Conservation (phyloP, 2,888 invertebrate species). For the Tetanocera ferruginea region DNA sequence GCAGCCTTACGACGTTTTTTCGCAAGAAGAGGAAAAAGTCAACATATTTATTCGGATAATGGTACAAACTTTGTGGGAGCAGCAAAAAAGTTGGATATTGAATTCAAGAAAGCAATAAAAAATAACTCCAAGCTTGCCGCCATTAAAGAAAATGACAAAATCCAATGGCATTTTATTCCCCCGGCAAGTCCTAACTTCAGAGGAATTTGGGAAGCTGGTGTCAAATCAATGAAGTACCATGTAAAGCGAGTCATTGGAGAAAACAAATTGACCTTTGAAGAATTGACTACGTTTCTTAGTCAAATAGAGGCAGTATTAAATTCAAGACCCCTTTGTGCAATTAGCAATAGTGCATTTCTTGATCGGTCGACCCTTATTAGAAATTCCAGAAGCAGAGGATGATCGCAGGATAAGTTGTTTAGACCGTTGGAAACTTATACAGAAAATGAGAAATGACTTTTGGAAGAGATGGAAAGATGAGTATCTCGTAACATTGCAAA, state of each 20-base stretch:
- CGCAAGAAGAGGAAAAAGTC: constrained; percentile 4
- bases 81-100: background rate
- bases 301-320: constrained; percentile 35
- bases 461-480: too few relatives aligned
- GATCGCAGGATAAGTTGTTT: too few relatives aligned
- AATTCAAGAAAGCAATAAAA: background rate
- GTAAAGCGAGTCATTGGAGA: constrained; percentile 24
- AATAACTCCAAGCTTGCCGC: background rate
- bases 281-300: background rate
- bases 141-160: constrained; percentile 9
- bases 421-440: too few relatives aligned
- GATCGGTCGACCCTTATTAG: constrained; percentile 16
- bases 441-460: too few relatives aligned
- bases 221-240: constrained; percentile 23
- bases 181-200: constrained; percentile 37
- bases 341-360: background rate
- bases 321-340: constrained; percentile 25
- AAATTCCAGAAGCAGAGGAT: too few relatives aligned
- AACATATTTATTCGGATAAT: constrained; percentile 9
- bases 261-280: constrained; percentile 23
- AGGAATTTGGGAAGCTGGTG: constrained; percentile 22
- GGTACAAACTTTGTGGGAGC: constrained; percentile 18
- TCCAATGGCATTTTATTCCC: constrained; percentile 39
- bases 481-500: too few relatives aligned
- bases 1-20: too few relatives aligned